phyloP scores from a whole-genome alignment of 2,797 vertebrate genomes.

The Pseudocheirus occidentalis region DNA sequence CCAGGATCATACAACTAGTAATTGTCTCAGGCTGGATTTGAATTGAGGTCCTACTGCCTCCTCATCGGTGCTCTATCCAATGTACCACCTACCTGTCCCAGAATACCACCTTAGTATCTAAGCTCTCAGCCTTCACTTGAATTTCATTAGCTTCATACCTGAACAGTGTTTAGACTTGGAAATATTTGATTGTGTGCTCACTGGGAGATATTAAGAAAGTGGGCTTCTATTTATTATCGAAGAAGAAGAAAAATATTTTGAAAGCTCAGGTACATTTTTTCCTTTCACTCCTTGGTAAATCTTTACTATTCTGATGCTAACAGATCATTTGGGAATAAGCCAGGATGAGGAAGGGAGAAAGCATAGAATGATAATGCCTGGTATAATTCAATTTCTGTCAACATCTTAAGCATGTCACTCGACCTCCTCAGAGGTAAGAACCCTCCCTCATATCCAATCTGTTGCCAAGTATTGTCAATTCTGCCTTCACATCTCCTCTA shows the following conservation, averaged over 20 bases:
- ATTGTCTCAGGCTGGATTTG: neutral
- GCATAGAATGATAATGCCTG: neutral
- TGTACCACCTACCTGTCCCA: neutral
- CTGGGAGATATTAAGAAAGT: neutral
- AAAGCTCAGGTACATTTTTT: neutral
- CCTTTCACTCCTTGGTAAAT: neutral
- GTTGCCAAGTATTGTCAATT: neutral
- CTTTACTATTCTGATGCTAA: neutral
- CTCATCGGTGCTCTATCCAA: neutral
- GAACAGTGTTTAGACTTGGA: neutral
- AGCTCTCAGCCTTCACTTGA: neutral
- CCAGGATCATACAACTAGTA: neutral
- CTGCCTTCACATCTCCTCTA: neutral
- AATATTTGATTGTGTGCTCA: neutral
- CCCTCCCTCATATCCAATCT: neutral
- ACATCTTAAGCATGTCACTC: too few species aligned
- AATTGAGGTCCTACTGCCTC: neutral
- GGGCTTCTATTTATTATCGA: neutral
- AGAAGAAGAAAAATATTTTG: neutral
- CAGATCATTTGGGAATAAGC: neutral
- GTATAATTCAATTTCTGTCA: neutral
- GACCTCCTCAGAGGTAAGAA: neutral
- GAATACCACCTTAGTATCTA: neutral
- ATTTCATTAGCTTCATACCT: neutral
- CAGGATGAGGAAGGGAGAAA: neutral